These are phyloP conservation scores for Menura novaehollandiae DNA, from an alignment of 2,113 vertebrate species.

Conservation along the genomic window DNA sequence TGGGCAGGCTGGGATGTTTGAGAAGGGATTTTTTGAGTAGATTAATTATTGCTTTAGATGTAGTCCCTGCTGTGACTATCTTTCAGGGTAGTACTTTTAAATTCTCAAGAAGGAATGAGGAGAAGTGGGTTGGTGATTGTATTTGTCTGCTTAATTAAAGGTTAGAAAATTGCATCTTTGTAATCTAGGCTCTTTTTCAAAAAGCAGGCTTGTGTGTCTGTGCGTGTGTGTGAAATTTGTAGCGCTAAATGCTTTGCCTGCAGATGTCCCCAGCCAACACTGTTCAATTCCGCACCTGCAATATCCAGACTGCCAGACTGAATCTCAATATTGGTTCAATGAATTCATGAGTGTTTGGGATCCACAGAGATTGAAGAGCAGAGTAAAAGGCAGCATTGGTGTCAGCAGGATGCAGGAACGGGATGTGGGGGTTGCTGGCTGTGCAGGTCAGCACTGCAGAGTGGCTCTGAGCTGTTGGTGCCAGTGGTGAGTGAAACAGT, in stretches of 20 bases:
- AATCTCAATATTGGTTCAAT: background rate
- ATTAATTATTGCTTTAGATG: conserved; percentile 63
- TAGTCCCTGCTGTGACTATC: conserved; percentile 15
- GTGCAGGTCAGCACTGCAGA: background rate
- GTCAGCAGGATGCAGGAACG: background rate
- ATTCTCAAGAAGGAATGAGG: background rate
- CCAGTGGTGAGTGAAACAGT: background rate
- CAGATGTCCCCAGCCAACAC: background rate
- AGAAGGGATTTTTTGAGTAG: conserved; percentile 28
- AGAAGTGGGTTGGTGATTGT: background rate
- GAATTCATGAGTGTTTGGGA: background rate
- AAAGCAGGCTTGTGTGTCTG: background rate
- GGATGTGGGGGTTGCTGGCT: background rate
- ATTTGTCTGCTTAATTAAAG: background rate
- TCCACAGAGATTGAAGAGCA: background rate
- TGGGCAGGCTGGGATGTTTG: conserved; percentile 15
- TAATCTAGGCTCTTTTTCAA: background rate
- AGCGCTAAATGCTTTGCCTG: background rate
- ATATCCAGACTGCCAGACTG: background rate
- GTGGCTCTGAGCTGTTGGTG: background rate
- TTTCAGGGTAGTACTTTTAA: background rate
- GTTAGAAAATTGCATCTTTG: background rate
- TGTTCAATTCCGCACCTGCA: background rate
- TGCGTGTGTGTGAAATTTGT: background rate
- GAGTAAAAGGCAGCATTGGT: background rate